These are phyloP conservation scores for Prinia subflava DNA, from an alignment of 2,113 vertebrate species.

Conservation along the genomic window DNA sequence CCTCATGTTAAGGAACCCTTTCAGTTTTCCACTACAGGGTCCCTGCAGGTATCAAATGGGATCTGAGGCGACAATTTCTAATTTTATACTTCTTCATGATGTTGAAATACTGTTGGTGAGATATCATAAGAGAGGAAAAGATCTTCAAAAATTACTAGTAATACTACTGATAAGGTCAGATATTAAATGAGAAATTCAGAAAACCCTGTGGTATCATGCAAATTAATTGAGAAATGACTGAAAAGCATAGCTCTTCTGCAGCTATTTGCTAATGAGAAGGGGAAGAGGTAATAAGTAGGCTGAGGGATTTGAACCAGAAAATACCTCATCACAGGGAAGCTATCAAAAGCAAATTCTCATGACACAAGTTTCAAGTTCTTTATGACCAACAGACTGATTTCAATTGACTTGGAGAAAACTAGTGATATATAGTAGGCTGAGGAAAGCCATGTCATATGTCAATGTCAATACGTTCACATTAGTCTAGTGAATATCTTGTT, in stretches of 20 bases:
- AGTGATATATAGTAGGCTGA: neutral
- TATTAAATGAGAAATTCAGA: neutral
- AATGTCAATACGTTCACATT: neutral
- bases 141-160: neutral
- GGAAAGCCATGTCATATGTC: neutral
- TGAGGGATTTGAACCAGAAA: neutral
- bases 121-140: neutral
- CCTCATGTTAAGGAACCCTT: neutral
- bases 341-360: neutral
- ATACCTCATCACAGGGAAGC: neutral
- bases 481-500: neutral
- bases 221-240: neutral
- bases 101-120: neutral
- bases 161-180: neutral
- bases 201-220: neutral
- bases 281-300: neutral
- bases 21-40: neutral
- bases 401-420: neutral
- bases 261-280: neutral
- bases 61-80: neutral
- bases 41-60: neutral
- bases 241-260: neutral
- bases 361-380: neutral
- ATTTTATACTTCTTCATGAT: neutral
- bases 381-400: neutral